Conservation (phyloP, 2,888 invertebrate species). For the Caradrina clavipalpis region DNA sequence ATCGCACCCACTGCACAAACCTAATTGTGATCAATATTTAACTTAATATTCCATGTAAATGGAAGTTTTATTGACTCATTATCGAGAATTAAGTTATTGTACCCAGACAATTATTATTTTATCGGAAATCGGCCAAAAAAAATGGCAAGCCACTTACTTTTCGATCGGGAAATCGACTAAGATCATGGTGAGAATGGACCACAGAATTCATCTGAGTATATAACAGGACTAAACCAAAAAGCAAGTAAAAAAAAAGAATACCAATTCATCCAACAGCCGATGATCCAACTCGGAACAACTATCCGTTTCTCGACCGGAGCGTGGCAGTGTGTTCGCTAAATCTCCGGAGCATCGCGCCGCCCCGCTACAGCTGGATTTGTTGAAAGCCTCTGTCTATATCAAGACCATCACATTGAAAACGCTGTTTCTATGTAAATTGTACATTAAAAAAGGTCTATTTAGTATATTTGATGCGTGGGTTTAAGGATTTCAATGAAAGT, state of each 20-base stretch:
- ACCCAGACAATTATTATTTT: neutral
- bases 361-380: constrained; percentile 28
- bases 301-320: neutral
- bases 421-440: constrained; percentile 54
- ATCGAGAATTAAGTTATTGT: constrained; percentile 13
- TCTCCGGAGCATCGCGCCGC: neutral
- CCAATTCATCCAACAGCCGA: neutral
- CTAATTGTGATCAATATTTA: constrained; percentile 48
- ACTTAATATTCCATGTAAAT: constrained; percentile 32
- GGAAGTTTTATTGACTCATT: constrained; percentile 26
- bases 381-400: constrained; percentile 40
- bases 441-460: constrained; percentile 47
- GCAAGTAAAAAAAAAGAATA: no score
- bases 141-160: neutral
- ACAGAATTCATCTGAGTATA: neutral
- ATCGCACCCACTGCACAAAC: constrained; percentile 20
- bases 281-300: neutral
- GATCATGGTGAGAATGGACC: no score
- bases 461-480: constrained; percentile 20
- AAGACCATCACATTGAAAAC: constrained; percentile 46
- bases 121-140: neutral
- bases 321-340: neutral
- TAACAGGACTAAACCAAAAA: no score
- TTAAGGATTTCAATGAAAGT: constrained; percentile 16
- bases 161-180: no score